A percentile compares a stretch with the other conserved stretches of the same genome.
phyloP scores from a whole-genome alignment of 2,113 vertebrate species.

The Oreochromis aureus region DNA sequence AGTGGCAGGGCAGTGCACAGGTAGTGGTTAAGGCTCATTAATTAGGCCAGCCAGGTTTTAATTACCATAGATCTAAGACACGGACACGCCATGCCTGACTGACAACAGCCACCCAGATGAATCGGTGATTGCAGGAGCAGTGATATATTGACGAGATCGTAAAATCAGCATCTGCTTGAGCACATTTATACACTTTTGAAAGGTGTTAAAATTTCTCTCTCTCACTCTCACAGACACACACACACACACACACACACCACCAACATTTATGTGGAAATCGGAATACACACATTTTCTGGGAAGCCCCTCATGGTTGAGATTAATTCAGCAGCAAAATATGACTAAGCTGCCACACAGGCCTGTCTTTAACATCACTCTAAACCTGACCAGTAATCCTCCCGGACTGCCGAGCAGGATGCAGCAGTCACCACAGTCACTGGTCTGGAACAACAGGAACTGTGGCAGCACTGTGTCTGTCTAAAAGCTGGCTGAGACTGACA shows the following conservation, averaged over 20 bases:
- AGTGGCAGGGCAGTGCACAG: neutral
- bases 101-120: neutral
- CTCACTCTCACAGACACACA: neutral
- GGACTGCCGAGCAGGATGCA: neutral
- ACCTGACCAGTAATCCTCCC: conserved; percentile 7
- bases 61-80: conserved; percentile 5
- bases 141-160: neutral
- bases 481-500: conserved; percentile 7
- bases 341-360: neutral
- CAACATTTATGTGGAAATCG: neutral
- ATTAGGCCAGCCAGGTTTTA: conserved; percentile 35
- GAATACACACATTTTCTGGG: neutral
- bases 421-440: conserved; percentile 8
- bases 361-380: neutral
- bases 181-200: neutral
- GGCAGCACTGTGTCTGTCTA: neutral
- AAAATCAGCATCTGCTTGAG: neutral
- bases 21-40: conserved; percentile 40
- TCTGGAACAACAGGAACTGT: conserved; percentile 21
- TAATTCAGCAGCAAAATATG: neutral
- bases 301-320: neutral
- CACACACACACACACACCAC: neutral
- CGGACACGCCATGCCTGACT: neutral
- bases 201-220: neutral
- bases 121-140: neutral